Evolutionary conservation across 1,140 invertebrate species (phyloP).

Genomic region (Conus betulinus): DNA sequence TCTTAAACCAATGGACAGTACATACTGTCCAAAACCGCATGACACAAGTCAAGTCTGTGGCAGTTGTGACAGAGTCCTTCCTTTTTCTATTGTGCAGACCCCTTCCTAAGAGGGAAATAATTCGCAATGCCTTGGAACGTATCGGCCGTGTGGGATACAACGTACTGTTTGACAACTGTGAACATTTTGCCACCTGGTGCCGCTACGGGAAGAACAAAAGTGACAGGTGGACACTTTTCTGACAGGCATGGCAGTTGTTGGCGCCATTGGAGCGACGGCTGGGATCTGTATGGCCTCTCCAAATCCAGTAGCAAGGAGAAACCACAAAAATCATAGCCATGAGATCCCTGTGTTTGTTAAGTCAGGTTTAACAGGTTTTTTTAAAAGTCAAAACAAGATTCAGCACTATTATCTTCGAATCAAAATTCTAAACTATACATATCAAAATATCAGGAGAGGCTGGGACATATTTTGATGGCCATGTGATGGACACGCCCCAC

Average conservation of each 20-base stretch:
- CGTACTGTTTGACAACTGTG: conserved; percentile 42
- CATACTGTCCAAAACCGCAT: too few relatives aligned
- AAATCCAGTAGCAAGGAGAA: neutral
- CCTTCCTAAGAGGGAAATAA: neutral
- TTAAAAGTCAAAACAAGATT: too few relatives aligned
- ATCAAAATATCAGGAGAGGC: too few relatives aligned
- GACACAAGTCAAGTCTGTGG: too few relatives aligned
- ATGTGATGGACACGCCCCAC: too few relatives aligned
- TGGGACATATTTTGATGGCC: too few relatives aligned
- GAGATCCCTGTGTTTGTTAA: too few relatives aligned
- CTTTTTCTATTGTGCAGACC: neutral
- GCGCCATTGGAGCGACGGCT: neutral
- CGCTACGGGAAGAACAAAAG: conserved; percentile 35
- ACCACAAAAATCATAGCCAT: neutral
- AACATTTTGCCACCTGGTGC: conserved; percentile 47
- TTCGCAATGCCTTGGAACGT: conserved; percentile 24
- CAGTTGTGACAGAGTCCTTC: too few relatives aligned
- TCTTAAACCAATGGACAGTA: too few relatives aligned
- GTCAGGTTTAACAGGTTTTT: too few relatives aligned
- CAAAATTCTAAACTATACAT: too few relatives aligned
- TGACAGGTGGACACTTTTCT: conserved; percentile 34
- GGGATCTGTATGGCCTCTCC: neutral
- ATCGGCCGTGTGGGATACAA: conserved; percentile 38
- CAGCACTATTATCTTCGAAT: too few relatives aligned
- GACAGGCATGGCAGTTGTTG: neutral